A percentile compares a stretch with the other conserved stretches of the same genome.
Evolutionary conservation across 2,888 invertebrate species (phyloP).

Genomic region (Macrophya annulata): DNA sequence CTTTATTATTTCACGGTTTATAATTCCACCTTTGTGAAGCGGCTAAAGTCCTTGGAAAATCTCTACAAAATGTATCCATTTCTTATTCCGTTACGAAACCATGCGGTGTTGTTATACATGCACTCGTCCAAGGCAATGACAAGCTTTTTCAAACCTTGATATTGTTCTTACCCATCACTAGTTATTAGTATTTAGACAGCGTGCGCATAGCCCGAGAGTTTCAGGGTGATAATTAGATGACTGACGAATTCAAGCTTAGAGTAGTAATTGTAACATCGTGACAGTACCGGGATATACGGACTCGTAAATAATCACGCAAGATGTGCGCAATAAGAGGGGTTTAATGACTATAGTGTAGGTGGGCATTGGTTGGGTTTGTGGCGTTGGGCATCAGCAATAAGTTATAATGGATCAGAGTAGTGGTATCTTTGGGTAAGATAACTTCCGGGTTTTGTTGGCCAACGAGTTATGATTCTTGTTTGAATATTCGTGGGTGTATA

Average conservation of each 20-base stretch:
- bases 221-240: constrained; percentile 53
- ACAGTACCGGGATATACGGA: constrained; percentile 38
- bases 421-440: constrained; percentile 69
- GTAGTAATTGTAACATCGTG: constrained; percentile 53
- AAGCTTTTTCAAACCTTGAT: constrained; percentile 31
- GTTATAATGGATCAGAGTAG: constrained; percentile 75
- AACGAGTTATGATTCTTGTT: constrained; percentile 68
- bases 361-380: constrained; percentile 44
- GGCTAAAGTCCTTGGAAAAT: not conserved
- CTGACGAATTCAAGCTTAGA: constrained; percentile 39
- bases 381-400: constrained; percentile 75
- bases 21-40: not conserved
- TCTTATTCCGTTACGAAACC: not conserved
- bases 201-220: constrained; percentile 11
- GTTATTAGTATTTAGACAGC: constrained; percentile 46
- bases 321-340: constrained; percentile 27
- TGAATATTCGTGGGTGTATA: constrained; percentile 69
- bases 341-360: constrained; percentile 31
- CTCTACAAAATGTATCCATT: not conserved
- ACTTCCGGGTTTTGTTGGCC: constrained; percentile 76
- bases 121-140: not conserved
- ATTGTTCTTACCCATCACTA: constrained; percentile 52
- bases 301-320: constrained; percentile 43
- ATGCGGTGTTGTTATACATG: too few species aligned
- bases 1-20: not conserved